A percentile compares a stretch with the other conserved stretches of the same genome.
These are phyloP conservation scores for Sakesphorus luctuosus DNA, from an alignment of 2,113 vertebrate species.

Conservation along the genomic window DNA sequence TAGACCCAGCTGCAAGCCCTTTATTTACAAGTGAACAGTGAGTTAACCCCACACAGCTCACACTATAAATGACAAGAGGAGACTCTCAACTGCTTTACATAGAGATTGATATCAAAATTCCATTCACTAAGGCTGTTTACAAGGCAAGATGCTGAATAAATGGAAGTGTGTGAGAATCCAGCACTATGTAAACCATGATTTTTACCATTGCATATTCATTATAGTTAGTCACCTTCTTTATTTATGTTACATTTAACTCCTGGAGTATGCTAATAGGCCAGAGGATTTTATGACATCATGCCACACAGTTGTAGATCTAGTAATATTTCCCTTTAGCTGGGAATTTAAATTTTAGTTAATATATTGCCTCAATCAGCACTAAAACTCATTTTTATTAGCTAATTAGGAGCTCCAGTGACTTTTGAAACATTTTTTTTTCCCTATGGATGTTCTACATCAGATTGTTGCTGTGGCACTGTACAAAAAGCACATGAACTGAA, in stretches of 20 bases:
- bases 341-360: not conserved
- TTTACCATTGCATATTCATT: not conserved
- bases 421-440: not conserved
- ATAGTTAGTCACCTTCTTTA: not conserved
- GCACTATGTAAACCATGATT: not conserved
- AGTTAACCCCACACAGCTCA: not conserved
- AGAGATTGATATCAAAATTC: not conserved
- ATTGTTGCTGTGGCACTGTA: not conserved
- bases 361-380: not conserved
- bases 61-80: not conserved
- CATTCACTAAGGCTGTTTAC: not conserved
- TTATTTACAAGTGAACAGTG: not conserved
- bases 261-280: not conserved
- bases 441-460: not conserved
- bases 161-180: not conserved
- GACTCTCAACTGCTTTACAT: not conserved
- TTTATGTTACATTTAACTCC: not conserved
- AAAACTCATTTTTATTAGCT: not conserved
- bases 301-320: not conserved
- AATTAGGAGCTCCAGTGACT: not conserved
- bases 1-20: not conserved
- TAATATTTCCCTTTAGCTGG: not conserved
- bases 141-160: not conserved
- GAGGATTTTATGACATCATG: not conserved
- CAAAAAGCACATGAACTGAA: not conserved